phyloP scores from a whole-genome alignment of 2,888 invertebrate genomes.

The Diadromus collaris region DNA sequence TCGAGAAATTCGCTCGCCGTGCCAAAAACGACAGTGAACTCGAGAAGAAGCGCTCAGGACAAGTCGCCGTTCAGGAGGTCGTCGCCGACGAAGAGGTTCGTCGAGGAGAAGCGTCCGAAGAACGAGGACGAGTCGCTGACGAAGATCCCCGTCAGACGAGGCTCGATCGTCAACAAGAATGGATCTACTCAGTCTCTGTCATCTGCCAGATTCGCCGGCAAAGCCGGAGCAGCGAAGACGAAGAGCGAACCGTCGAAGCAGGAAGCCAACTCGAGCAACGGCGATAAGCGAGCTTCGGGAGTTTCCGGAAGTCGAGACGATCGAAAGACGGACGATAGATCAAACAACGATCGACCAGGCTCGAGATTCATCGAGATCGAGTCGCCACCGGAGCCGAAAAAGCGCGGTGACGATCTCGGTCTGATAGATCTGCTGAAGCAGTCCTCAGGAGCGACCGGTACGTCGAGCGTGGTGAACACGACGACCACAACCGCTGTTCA shows the following conservation, averaged over 20 bases:
- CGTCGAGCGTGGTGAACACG: conserved; percentile 76
- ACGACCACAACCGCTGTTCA: conserved; percentile 77
- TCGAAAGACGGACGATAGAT: conserved; percentile 38
- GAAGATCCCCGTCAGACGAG: conserved; percentile 74
- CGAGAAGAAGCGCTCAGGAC: conserved; percentile 53
- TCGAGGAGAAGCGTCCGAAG: conserved; percentile 45
- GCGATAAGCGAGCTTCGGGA: conserved; percentile 31
- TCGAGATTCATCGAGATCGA: conserved; percentile 53
- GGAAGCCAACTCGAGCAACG: conserved; percentile 28
- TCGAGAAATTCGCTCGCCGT: conserved; percentile 54
- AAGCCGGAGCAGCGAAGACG: conserved; percentile 29
- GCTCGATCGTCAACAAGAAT: conserved; percentile 64
- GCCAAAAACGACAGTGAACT: conserved; percentile 57
- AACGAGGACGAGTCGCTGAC: conserved; percentile 71
- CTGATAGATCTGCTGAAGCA: conserved; percentile 74
- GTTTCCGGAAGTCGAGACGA: conserved; percentile 19
- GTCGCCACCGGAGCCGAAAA: conserved; percentile 40
- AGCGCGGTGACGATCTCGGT: conserved; percentile 62
- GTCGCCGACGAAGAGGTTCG: conserved; percentile 32
- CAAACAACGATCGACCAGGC: conserved; percentile 41
- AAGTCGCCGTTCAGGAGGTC: conserved; percentile 36
- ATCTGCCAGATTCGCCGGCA: conserved; percentile 30
- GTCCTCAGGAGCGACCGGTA: conserved; percentile 72
- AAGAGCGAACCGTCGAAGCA: conserved; percentile 30
- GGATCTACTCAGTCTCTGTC: conserved; percentile 54